These are phyloP conservation scores for Cairina moschata DNA, from an alignment of 2,113 vertebrate genomes.

Conservation along the genomic window DNA sequence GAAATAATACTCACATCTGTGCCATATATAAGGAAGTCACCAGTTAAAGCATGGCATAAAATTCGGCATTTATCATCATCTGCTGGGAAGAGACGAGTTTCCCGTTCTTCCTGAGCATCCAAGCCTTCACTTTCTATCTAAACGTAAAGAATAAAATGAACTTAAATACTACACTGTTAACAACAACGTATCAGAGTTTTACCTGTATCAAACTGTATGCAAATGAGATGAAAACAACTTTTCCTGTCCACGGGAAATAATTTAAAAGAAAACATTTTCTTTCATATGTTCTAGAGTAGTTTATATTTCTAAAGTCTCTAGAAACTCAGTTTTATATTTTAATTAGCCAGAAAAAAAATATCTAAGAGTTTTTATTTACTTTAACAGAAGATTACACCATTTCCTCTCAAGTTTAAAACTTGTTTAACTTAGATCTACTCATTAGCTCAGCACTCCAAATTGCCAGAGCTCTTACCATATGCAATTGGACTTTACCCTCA, in stretches of 20 bases:
- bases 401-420: neutral
- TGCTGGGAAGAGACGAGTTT: constrained; percentile 92
- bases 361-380: neutral
- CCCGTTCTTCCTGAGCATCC: constrained; percentile 86
- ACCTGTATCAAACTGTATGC: neutral
- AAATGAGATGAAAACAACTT: neutral
- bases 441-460: neutral
- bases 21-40: constrained; percentile 95
- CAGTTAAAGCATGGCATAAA: constrained; percentile 90
- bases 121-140: constrained; percentile 90
- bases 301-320: neutral
- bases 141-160: constrained; percentile 17
- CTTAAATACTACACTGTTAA: neutral
- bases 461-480: constrained; percentile 85
- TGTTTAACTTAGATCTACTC: neutral
- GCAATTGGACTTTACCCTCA: constrained; percentile 96
- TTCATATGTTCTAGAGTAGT: neutral
- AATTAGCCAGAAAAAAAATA: neutral
- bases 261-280: neutral
- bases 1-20: constrained; percentile 86
- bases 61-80: constrained; percentile 88
- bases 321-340: neutral
- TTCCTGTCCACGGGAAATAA: neutral
- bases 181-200: neutral
- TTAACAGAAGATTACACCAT: neutral